Conservation (phyloP, 2,797 vertebrate genomes). For the Harpagifer antarcticus region DNA sequence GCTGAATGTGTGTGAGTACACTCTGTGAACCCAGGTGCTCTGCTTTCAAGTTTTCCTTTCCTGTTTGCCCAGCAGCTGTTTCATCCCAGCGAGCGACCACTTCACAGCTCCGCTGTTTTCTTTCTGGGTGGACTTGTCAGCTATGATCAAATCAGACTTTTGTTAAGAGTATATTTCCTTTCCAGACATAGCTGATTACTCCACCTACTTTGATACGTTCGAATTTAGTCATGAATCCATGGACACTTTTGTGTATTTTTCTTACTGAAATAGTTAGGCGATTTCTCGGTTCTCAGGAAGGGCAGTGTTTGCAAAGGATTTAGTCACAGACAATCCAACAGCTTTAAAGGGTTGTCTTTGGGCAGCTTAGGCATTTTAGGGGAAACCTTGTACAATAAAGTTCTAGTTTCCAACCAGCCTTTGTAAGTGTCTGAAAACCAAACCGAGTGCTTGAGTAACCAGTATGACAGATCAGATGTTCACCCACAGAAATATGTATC, state of each 20-base stretch:
- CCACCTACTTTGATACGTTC: slow-evolving; percentile 65
- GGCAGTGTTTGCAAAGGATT: slow-evolving; percentile 65
- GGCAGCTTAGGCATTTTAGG: slow-evolving; percentile 38
- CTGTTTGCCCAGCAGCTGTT: slow-evolving; percentile 74
- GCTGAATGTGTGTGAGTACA: slow-evolving; percentile 48
- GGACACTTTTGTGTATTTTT: slow-evolving; percentile 59
- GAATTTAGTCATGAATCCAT: slow-evolving; percentile 58
- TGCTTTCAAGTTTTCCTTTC: slow-evolving; percentile 72
- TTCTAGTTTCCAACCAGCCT: slow-evolving; percentile 7
- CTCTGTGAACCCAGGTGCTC: slow-evolving; percentile 70
- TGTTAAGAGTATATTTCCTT: slow-evolving; percentile 65
- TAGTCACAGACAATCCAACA: slow-evolving; percentile 56
- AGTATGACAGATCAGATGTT: slow-evolving; percentile 15
- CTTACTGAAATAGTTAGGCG: slow-evolving; percentile 43
- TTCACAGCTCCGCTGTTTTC: slow-evolving; percentile 75
- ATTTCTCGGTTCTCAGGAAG: slow-evolving; percentile 53
- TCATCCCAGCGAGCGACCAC: slow-evolving; percentile 70
- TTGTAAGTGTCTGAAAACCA: slow-evolving; percentile 1
- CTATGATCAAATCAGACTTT: slow-evolving; percentile 72
- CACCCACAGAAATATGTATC: slow-evolving; percentile 19
- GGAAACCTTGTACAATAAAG: slow-evolving; percentile 47
- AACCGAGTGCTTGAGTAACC: not conserved
- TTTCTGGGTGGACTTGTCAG: slow-evolving; percentile 76
- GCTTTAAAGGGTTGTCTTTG: slow-evolving; percentile 63
- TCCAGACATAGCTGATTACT: slow-evolving; percentile 66